A percentile compares a stretch with the other conserved stretches of the same genome.
These are phyloP conservation scores for Rhadinocentrus ornatus DNA, from an alignment of 2,797 vertebrate species.

Conservation along the genomic window DNA sequence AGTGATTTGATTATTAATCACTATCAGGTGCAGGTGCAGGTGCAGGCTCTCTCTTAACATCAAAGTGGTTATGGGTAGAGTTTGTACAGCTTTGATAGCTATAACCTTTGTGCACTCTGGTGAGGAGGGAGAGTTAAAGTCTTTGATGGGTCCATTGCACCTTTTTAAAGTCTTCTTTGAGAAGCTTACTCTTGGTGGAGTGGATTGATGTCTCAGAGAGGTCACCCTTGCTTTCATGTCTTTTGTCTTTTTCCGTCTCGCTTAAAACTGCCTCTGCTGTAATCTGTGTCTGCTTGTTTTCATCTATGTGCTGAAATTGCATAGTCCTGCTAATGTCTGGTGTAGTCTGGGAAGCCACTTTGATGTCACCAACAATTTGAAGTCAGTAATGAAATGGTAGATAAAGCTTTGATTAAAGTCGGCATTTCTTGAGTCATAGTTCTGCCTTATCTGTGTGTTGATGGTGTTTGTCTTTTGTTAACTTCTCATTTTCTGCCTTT, in stretches of 20 bases:
- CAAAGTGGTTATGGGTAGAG: slow-evolving; percentile 46
- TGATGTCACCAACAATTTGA: slow-evolving; percentile 58
- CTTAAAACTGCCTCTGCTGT: slow-evolving; percentile 30
- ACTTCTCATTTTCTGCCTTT: slow-evolving; percentile 18
- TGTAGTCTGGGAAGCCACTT: slow-evolving; percentile 49
- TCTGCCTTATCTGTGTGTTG: slow-evolving; percentile 41
- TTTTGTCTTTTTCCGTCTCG: slow-evolving; percentile 52
- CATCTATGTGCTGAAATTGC: slow-evolving; percentile 37
- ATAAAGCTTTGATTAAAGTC: slow-evolving; percentile 37
- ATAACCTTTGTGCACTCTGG: slow-evolving; percentile 37
- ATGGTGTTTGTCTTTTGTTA: slow-evolving; percentile 19
- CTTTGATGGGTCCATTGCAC: slow-evolving; percentile 55
- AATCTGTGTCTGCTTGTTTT: slow-evolving; percentile 42
- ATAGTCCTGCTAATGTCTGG: slow-evolving; percentile 22
- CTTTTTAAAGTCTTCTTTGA: slow-evolving; percentile 47
- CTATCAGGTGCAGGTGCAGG: too few species aligned
- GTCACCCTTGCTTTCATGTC: slow-evolving; percentile 64
- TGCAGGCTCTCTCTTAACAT: slow-evolving; percentile 37
- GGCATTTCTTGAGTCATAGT: slow-evolving; percentile 30
- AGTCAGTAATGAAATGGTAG: slow-evolving; percentile 50
- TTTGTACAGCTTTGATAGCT: slow-evolving; percentile 39
- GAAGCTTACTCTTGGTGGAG: slow-evolving; percentile 45
- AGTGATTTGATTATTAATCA: too few species aligned
- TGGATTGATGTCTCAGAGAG: slow-evolving; percentile 55
- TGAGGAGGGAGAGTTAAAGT: slow-evolving; percentile 44